These are phyloP conservation scores for Mustela nigripes DNA, from an alignment of 2,113 vertebrate genomes.

Conservation along the genomic window DNA sequence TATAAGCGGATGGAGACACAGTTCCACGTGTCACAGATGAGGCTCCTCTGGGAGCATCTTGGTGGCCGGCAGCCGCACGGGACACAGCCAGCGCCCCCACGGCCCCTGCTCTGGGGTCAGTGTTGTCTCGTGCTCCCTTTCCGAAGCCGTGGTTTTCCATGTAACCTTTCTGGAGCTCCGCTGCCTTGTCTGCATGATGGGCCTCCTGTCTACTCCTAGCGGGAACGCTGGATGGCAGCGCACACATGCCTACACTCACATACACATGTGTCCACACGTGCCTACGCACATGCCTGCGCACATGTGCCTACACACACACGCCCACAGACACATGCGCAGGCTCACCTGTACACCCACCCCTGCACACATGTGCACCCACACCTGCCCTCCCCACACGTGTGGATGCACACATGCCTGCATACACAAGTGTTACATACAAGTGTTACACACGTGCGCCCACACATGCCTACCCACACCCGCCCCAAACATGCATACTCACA, in stretches of 20 bases:
- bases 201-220: background rate
- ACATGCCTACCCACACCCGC: too few species aligned
- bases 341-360: too few species aligned
- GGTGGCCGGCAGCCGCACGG: rapidly evolving
- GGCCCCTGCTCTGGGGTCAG: too few species aligned
- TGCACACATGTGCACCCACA: too few species aligned
- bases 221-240: background rate
- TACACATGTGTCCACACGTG: background rate
- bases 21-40: rapidly evolving
- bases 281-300: background rate
- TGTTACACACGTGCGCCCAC: too few species aligned
- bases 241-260: rapidly evolving
- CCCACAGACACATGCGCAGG: background rate
- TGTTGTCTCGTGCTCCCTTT: background rate
- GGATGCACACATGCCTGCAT: background rate
- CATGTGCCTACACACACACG: background rate
- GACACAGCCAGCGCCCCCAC: rapidly evolving
- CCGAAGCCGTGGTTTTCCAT: rapidly evolving
- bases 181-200: background rate
- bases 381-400: background rate
- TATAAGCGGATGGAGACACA: background rate
- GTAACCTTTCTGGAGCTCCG: background rate
- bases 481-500: too few species aligned
- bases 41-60: rapidly evolving
- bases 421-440: background rate